Conservation (phyloP, 2,888 invertebrate species). For the Steromphala cineraria region DNA sequence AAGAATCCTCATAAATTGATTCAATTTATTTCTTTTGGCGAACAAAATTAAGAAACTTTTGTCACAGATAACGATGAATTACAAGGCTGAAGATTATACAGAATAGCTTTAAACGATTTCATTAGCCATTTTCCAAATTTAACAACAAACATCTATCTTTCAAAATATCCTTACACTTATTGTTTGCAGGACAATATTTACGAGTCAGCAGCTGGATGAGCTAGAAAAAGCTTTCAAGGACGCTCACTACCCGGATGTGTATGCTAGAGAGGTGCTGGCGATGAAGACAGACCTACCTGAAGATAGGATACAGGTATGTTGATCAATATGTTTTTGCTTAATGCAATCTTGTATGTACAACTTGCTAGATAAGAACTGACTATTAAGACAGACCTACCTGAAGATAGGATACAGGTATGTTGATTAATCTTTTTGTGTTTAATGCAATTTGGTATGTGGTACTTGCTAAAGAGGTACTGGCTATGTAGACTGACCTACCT, state of each 20-base stretch:
- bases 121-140: too few species aligned
- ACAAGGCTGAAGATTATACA: too few species aligned
- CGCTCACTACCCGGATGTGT: constrained; percentile 99
- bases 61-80: too few species aligned
- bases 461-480: too few species aligned
- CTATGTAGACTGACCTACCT: constrained; percentile 60
- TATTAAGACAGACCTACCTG: constrained; percentile 65
- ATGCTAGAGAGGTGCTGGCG: constrained; percentile 83
- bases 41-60: too few species aligned
- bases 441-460: background rate
- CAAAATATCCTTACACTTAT: too few species aligned
- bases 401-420: constrained; percentile 75
- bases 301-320: constrained; percentile 74
- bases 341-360: background rate
- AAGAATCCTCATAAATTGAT: too few species aligned
- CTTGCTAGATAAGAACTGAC: background rate
- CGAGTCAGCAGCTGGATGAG: constrained; percentile 98
- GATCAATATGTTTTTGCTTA: background rate
- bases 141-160: too few species aligned
- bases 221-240: constrained; percentile 99
- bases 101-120: too few species aligned
- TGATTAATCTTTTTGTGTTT: background rate
- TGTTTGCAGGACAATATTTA: constrained; percentile 93
- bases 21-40: too few species aligned
- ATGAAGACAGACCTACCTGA: constrained; percentile 75